Evolutionary conservation across 2,113 vertebrate genomes (phyloP).

Genomic region (Campylomormyrus numenius): DNA sequence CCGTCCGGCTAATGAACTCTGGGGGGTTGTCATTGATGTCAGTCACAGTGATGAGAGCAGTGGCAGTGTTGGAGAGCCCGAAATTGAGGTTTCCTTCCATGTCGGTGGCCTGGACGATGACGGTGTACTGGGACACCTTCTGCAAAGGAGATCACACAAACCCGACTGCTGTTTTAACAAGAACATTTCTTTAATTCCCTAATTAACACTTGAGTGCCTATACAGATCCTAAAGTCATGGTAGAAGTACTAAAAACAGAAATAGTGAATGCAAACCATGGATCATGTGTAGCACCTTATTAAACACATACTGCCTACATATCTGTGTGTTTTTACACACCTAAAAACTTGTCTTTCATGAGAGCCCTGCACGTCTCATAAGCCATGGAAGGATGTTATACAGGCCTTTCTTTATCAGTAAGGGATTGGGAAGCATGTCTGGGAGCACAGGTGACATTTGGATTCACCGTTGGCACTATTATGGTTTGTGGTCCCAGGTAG

Average conservation of each 20-base stretch:
- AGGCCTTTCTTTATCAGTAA: not conserved
- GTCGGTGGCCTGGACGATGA: conserved; percentile 89
- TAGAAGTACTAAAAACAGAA: not conserved
- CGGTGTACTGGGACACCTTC: conserved; percentile 93
- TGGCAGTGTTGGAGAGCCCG: conserved; percentile 90
- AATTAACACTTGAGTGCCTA: not conserved
- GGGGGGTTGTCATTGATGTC: conserved; percentile 96
- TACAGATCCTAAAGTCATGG: not conserved
- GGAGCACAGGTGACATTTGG: not conserved
- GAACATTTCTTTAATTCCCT: not conserved
- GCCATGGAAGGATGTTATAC: not conserved
- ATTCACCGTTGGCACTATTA: not conserved
- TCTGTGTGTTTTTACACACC: not conserved
- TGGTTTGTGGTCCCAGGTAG: not conserved
- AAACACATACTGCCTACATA: not conserved
- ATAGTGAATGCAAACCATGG: not conserved
- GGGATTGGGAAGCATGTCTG: not conserved
- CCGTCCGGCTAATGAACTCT: conserved; percentile 80
- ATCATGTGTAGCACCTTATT: not conserved
- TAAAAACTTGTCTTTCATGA: not conserved
- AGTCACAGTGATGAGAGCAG: conserved; percentile 81
- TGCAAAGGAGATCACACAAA: conserved; percentile 39
- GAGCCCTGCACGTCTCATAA: not conserved
- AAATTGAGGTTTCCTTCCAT: conserved; percentile 97
- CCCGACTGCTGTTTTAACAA: not conserved